Conservation (phyloP, 2,113 vertebrate species). For the Bubo blakistoni region DNA sequence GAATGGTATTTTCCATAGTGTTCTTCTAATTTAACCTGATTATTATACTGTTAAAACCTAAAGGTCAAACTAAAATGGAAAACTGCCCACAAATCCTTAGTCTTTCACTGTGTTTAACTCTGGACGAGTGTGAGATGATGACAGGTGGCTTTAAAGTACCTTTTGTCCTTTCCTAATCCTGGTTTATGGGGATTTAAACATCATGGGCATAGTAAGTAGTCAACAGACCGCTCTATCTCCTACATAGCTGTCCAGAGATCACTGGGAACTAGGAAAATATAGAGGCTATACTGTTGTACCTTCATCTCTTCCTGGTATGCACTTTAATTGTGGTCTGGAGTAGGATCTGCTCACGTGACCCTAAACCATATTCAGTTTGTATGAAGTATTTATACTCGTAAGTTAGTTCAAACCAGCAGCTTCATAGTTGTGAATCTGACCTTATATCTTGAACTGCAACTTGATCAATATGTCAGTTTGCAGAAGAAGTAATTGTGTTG, state of each 20-base stretch:
- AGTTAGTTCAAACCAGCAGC: not conserved
- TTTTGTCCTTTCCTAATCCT: slow-evolving; percentile 58
- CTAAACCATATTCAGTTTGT: not conserved
- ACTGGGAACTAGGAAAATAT: not conserved
- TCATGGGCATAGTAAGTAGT: slow-evolving; percentile 10
- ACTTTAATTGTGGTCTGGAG: not conserved
- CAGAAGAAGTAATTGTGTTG: not conserved
- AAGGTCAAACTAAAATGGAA: slow-evolving; percentile 27
- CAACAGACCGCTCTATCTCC: not conserved
- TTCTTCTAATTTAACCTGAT: not conserved
- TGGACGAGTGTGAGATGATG: slow-evolving; percentile 18
- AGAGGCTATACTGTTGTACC: not conserved
- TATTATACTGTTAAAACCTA: not conserved
- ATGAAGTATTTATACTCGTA: not conserved
- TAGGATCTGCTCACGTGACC: not conserved
- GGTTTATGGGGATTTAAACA: slow-evolving; percentile 58
- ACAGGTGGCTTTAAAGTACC: slow-evolving; percentile 62
- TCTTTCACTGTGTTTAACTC: slow-evolving; percentile 32
- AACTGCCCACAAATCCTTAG: not conserved
- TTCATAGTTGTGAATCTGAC: not conserved
- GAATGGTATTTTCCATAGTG: not conserved
- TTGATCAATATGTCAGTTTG: not conserved
- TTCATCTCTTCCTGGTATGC: not conserved
- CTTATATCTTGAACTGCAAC: not conserved
- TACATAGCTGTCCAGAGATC: not conserved